Evolutionary conservation across 2,113 vertebrate genomes (phyloP), one percentile per base, ranked within the genome.

Genomic region (Fukomys damarensis): DNA sequence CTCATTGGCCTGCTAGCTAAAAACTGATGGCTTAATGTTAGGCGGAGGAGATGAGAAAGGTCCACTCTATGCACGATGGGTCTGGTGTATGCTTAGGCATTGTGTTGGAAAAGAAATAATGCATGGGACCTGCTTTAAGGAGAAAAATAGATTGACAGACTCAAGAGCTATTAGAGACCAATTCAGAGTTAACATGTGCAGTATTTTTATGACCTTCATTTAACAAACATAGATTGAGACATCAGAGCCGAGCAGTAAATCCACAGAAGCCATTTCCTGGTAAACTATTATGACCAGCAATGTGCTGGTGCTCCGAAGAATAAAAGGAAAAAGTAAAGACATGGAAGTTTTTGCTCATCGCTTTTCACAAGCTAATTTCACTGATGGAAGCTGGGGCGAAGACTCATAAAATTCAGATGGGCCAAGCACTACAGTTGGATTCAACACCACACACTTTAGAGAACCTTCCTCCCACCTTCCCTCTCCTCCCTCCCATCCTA

Each of bases 1-100:
- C 66, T 94, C 95, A 90, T 65, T 97, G 92, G 54, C 41, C 65
- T 90, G 83, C 8, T 58, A 81, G 52, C 92, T 92, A 46, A 97
- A 96, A 96, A 85, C 17, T 68, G 89, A 93, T 43, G 8, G 32
- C 54, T 38, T 92, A 41, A 43, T 86, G 80, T 92, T 68, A 70
- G 79, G 59, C 68, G 56, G 0, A 56, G 17, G 4, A 58, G 58
- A 81, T 94, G 77, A 83, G 66, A 88, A 96, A 65, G 56, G 89
- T 74, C 13, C 20, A 63, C 49, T 89, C 28, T 74, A 80, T 1
- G 1, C 24, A 12, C 4, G 24, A 61, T 77, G 20, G 88, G 7
- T 59, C 83, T 95, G 92, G 66, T 86, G 32, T 72, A 41, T 59
- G 79, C 59, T 19, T 58, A 28, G 43, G 22, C 4, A 63, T 49